A percentile compares a stretch with the other conserved stretches of the same genome.
These are phyloP conservation scores for Nymphalis io DNA, from an alignment of 1,140 invertebrate genomes.

Conservation along the genomic window DNA sequence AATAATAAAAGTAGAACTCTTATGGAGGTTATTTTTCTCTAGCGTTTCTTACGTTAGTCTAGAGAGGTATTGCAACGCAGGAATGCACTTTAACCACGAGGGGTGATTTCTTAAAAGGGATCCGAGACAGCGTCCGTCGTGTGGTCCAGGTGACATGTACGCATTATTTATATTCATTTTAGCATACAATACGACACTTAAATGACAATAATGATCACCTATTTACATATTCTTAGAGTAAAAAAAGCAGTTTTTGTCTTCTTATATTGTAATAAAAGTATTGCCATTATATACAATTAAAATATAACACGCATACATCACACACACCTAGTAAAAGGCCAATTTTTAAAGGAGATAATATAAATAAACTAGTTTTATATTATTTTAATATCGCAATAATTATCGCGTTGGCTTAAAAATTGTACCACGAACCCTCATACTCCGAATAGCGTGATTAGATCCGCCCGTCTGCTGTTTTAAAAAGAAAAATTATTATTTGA, in stretches of 20 bases:
- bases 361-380: too few relatives aligned
- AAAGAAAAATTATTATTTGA: conserved; percentile 13
- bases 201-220: too few relatives aligned
- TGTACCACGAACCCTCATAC: background rate
- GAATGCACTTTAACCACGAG: conserved; percentile 30
- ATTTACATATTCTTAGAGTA: too few relatives aligned
- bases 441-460: conserved; percentile 9
- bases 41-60: conserved; percentile 3
- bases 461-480: conserved; percentile 11
- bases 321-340: too few relatives aligned
- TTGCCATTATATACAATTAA: too few relatives aligned
- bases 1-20: background rate
- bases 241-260: too few relatives aligned
- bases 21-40: conserved; percentile 7
- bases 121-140: conserved; percentile 11
- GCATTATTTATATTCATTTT: too few relatives aligned
- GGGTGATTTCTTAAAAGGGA: conserved; percentile 29
- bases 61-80: conserved; percentile 18
- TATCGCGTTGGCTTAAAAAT: background rate
- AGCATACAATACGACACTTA: too few relatives aligned
- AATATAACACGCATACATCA: too few relatives aligned
- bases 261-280: too few relatives aligned
- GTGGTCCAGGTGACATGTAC: background rate
- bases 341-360: too few relatives aligned
- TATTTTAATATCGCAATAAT: too few relatives aligned